These are phyloP conservation scores for Harpalus rubripes DNA, from an alignment of 2,888 invertebrate genomes.

Conservation along the genomic window DNA sequence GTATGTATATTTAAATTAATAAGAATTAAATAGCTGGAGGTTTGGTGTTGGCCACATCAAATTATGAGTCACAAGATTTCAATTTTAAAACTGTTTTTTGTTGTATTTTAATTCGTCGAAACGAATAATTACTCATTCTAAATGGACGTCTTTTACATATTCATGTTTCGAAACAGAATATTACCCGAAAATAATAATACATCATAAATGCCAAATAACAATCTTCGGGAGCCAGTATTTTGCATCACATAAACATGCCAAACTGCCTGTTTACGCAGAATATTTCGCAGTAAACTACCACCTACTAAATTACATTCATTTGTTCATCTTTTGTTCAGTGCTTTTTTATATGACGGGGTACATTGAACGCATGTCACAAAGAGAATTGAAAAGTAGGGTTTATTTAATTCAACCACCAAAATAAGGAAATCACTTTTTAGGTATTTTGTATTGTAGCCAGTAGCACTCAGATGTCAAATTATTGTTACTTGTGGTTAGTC, in stretches of 20 bases:
- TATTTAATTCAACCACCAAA: conserved; percentile 13
- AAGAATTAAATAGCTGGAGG: no score
- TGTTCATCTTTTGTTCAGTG: conserved; percentile 23
- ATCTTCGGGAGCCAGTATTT: conserved; percentile 47
- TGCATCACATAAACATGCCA: conserved; percentile 18
- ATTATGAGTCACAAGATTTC: not conserved
- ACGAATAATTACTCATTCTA: conserved; percentile 35
- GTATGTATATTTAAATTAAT: no score
- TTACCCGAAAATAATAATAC: conserved; percentile 39
- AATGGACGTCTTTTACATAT: conserved; percentile 34
- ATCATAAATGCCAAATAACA: conserved; percentile 48
- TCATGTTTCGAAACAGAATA: conserved; percentile 32
- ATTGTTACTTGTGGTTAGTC: conserved; percentile 22
- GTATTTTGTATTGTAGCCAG: conserved; percentile 8
- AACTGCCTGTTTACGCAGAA: conserved; percentile 44
- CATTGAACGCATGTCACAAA: conserved; percentile 12
- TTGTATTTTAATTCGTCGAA: not conserved
- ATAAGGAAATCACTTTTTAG: conserved; percentile 7
- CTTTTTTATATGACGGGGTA: conserved; percentile 1
- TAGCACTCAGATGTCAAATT: conserved; percentile 51
- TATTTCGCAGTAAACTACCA: conserved; percentile 43
- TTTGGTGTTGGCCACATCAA: no score
- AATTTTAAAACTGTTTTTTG: not conserved
- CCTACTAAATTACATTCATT: conserved; percentile 47
- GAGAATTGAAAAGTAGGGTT: not conserved